Base-by-base conservation (phyloP, 1,140 invertebrate species). In the Melanaphis sacchari region DNA sequence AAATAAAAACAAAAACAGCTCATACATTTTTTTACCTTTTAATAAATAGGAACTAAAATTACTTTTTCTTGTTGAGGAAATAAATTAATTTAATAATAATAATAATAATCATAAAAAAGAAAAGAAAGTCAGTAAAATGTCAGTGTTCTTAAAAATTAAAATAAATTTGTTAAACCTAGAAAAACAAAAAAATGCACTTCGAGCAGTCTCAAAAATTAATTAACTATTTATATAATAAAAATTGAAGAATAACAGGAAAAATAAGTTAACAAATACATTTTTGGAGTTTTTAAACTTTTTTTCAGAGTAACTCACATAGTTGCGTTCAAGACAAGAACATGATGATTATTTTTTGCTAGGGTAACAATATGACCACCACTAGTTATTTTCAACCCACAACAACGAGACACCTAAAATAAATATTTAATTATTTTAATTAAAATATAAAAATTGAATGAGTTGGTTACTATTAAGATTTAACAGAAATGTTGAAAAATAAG, bases 331-430 rank as follows among this genome's bases (percentile, higher is more conserved):
- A 99, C 98, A 95, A 99, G 97, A 94, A 99, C 98, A 96, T 99
- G 98, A 96, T 99, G 98, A 96, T 99, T 99, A 96, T 99, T 99
- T 96, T 99, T 99, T 94, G 99, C 99, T 95, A 99, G 96, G 91
- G 99, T 99, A 94, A 99, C 98, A 94, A 99, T 97, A 96, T 98
- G 99, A 93, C 98, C 99, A 96, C 99, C 98, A 11, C 98, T 98
- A 84, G 98, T 99, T 94, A 99, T 98, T 96, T 99, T 99, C 94
- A 99, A 96, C 88, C 99, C 99, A 95, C 98, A 99, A 96, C 99
- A 99, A 94, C 99, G 97, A 94, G 98, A 99, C 84, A 99, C 98
- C 97, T 99, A 96, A 93, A 96, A 96, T 94, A 96, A 96, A 66
- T 26, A 76, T 91, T n/a, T 46, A 43, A 38, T 93, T 21, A 93